Base-by-base conservation (phyloP, 2,888 invertebrate genomes). In the Abrostola tripartita region DNA sequence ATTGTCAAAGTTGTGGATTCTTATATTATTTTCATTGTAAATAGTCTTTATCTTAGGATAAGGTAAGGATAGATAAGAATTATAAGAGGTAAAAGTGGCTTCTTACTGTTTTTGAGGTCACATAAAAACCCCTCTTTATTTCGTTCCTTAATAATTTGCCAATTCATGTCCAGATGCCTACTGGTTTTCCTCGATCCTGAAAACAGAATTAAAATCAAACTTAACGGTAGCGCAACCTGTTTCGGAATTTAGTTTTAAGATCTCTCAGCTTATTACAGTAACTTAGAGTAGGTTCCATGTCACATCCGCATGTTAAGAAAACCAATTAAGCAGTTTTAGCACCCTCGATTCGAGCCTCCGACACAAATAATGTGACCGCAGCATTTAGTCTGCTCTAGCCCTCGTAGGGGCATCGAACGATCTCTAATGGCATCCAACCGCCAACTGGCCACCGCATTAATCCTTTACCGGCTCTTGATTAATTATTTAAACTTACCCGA, bases 361-460 rank as follows among this genome's bases (percentile, higher is more conserved):
- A 72, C 86, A 86, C 88, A 85, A 88, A 88, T 92, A 92, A 91
- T 88, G 89, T 85, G 90, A 90, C 92, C 92, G 74, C 92, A 88
- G 86, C 85, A 91, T 92, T 92, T 92, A 92, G 92, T 87, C 84
- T 76, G 63, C 56, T 68, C 70, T 81, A 71, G 76, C 79, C 79
- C 81, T 81, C 76, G 72, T 10, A 65, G 85, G 89, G 89, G 90
- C 90, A 90, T 92, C 90, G 92, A 91, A 89, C 89, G 90, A 86
- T 89, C 90, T 90, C 90, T 93, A 93, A 94, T 93, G 92, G 92
- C 89, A 91, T 91, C 88, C 90, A 84, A 92, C 93, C 93, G 88
- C 93, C 92, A 90, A 92, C 93, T 92, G 93, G 89, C 93, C 93
- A 90, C 92, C 90, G 87, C 93, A 92, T 92, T 93, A 94, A 94